phyloP scores from a whole-genome alignment of 2,113 vertebrate species.

The Rhizomys pruinosus region DNA sequence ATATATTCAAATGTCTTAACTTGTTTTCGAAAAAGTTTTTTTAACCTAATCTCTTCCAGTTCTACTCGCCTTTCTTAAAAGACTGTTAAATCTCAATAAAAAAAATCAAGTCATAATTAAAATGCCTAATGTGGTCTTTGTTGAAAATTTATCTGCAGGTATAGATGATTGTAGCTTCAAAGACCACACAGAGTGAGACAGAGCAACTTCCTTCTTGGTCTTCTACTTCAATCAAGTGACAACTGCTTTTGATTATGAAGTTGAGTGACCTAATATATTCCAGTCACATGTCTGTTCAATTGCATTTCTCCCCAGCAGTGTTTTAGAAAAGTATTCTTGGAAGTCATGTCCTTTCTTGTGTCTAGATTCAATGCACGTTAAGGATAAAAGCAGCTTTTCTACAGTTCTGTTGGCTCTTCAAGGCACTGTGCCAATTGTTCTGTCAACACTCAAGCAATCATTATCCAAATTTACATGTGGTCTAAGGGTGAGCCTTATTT shows the following conservation, averaged over 20 bases:
- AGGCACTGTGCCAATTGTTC: conserved; percentile 66
- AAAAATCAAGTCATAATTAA: conserved; percentile 48
- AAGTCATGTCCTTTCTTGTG: conserved; percentile 65
- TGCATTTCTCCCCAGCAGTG: conserved; percentile 66
- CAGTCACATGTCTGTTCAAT: conserved; percentile 67
- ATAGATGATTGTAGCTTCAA: conserved; percentile 55
- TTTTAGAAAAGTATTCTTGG: conserved; percentile 71
- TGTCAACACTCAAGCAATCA: conserved; percentile 61
- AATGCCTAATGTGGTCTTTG: background rate
- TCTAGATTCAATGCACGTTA: conserved; percentile 64
- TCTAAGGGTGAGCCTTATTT: conserved; percentile 58
- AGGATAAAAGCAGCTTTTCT: conserved; percentile 68
- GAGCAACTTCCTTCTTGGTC: conserved; percentile 49
- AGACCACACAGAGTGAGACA: conserved; percentile 1
- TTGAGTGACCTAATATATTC: conserved; percentile 73
- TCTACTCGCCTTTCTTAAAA: conserved; percentile 11
- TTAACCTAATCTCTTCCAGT: background rate
- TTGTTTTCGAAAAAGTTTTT: conserved; percentile 26
- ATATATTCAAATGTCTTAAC: conserved; percentile 34
- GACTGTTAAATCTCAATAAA: conserved; percentile 32
- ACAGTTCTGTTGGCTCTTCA: background rate
- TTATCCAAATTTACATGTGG: conserved; percentile 64
- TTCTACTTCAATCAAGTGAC: conserved; percentile 61
- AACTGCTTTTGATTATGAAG: conserved; percentile 73
- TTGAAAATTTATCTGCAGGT: conserved; percentile 30